Evolutionary conservation across 2,888 invertebrate genomes (phyloP), one percentile per base, ranked within the genome.

Genomic region (Drosophila atroscutellata): DNA sequence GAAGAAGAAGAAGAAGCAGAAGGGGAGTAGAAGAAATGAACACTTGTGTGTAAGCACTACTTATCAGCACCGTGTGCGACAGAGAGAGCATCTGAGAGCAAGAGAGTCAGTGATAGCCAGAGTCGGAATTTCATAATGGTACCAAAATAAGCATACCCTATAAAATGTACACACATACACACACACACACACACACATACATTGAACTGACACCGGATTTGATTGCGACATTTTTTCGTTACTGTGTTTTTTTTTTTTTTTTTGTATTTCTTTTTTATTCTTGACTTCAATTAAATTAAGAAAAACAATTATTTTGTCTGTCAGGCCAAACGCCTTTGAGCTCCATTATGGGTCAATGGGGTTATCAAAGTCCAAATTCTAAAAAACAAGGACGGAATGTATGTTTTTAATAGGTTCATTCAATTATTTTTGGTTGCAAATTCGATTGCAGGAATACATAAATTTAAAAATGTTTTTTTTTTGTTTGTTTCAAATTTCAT

Each of bases 171-270:
- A n/a, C 15, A 65, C 50, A 24, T 56, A 15, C 37, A 37, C 24
- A 49, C 13, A 54, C 55, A 28, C 11, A 36, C 24, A 24, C 24
- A 26, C 8, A 59, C 32, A 24, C 37, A 36, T 55, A 18, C 5
- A 24, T 52, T 56, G 39, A 37, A 54, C 30, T 20, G 49, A 64
- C 60, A 87, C 87, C 87, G 87, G 87, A 83, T 85, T 83, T 77
- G 51, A 56, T 62, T 64, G 72, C 72, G 79, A 76, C 74, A 67
- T 58, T 73, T 57, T 60, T 75, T 37, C 6, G 6, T 37, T 45
- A 45, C 4, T 24, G 20, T 45, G n/a, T n/a, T n/a, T n/a, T n/a
- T 20, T 20, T 20, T 3, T 8, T 26, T 26, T 45, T 20, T 7
- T 20, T 1, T 13, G 13, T 20, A 30, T 9, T 32, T 32, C 20